phyloP scores from a whole-genome alignment of 2,113 vertebrate genomes.

The Eulemur macaco region DNA sequence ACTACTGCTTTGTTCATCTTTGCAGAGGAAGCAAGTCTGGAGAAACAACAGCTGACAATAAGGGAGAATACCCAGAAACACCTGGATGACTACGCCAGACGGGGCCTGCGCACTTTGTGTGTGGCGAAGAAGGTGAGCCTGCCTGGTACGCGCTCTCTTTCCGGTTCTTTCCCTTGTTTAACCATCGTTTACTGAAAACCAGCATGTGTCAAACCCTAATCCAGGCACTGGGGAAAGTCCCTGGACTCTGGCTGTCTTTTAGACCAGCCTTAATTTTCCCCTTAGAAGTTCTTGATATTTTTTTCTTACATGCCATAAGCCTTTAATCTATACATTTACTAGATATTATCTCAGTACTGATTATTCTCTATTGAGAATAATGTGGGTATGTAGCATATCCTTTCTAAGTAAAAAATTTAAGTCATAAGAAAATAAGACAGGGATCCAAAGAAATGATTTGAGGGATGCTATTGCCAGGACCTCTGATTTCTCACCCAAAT shows the following conservation, averaged over 20 bases:
- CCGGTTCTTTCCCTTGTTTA: neutral
- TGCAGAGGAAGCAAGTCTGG: constrained; percentile 69
- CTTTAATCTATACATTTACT: neutral
- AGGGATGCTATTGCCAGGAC: neutral
- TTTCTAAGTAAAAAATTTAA: neutral
- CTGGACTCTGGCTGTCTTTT: neutral
- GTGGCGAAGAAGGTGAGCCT: constrained; percentile 92
- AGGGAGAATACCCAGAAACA: constrained; percentile 90
- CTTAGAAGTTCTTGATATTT: neutral
- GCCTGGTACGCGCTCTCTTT: accelerated
- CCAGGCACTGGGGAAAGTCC: neutral
- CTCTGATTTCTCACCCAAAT: neutral
- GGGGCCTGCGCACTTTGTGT: constrained; percentile 94
- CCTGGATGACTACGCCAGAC: constrained; percentile 91
- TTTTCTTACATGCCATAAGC: neutral
- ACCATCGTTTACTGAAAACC: neutral
- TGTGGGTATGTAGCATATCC: neutral
- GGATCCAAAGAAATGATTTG: neutral
- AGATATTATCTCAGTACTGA: neutral
- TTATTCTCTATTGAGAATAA: neutral
- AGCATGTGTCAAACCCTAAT: neutral
- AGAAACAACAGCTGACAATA: constrained; percentile 78
- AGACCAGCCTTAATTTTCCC: neutral
- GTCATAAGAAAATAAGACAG: neutral
- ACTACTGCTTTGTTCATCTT: constrained; percentile 12